Percentiles rank a stretch among this genome's conserved stretches.
Evolutionary conservation across 2,797 vertebrate species (phyloP).

Genomic region (Cryptoprocta ferox): DNA sequence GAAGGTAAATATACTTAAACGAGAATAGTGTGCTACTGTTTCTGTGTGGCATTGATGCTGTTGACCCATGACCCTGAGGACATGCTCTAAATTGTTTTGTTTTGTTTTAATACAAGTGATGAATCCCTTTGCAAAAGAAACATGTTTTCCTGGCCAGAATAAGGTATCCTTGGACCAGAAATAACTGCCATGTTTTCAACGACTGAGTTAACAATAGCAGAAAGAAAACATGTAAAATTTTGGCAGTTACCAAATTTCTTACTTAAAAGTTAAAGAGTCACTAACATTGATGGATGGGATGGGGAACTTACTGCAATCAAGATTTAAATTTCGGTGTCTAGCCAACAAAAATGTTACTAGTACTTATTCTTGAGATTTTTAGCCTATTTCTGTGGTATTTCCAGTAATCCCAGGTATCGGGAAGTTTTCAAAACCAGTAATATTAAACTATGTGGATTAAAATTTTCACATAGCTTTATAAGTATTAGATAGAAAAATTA

Average conservation of each 20-base stretch:
- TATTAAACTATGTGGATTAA: neutral
- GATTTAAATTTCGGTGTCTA: neutral
- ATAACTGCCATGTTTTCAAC: constrained; percentile 46
- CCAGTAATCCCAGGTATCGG: neutral
- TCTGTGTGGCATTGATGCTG: neutral
- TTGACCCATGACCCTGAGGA: neutral
- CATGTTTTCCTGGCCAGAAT: constrained; percentile 46
- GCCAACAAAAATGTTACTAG: neutral
- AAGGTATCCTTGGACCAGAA: constrained; percentile 16
- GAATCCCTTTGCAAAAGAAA: constrained; percentile 52
- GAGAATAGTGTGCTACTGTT: neutral
- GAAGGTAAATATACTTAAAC: neutral
- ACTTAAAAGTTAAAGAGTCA: constrained; percentile 18
- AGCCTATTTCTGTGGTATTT: neutral
- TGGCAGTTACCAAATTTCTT: constrained; percentile 13
- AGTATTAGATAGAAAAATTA: neutral
- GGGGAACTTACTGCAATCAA: neutral
- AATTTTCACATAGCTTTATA: neutral
- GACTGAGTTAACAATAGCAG: constrained; percentile 24
- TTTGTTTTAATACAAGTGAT: constrained; percentile 28
- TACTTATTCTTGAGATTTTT: neutral
- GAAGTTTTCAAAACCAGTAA: neutral
- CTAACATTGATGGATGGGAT: neutral
- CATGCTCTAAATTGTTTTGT: constrained; percentile 38
- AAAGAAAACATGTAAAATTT: neutral